Percentiles rank a stretch among this genome's conserved stretches.
These are phyloP conservation scores for Fratercula arctica DNA, from an alignment of 2,797 vertebrate genomes.

Conservation along the genomic window DNA sequence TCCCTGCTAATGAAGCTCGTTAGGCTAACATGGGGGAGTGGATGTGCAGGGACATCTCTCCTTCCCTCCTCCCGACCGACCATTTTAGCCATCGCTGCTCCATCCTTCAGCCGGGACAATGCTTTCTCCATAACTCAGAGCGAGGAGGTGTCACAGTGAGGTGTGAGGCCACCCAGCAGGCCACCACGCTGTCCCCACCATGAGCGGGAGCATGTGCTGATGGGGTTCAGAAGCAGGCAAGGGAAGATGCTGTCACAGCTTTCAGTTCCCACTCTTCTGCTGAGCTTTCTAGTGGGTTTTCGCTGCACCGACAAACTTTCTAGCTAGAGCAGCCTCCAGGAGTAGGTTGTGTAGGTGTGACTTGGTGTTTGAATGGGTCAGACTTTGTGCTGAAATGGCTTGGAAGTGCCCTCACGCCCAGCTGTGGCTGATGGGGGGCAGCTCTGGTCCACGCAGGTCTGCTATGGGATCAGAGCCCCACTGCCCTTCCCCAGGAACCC, in stretches of 20 bases:
- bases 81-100: neutral
- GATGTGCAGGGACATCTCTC: neutral
- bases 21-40: fast-evolving
- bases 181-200: fast-evolving
- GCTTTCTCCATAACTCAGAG: neutral
- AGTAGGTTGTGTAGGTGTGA: neutral
- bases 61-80: fast-evolving
- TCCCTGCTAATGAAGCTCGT: neutral
- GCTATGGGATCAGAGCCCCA: fast-evolving
- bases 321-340: neutral
- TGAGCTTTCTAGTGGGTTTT: neutral
- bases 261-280: neutral
- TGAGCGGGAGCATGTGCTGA: fast-evolving
- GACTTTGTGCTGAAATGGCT: neutral
- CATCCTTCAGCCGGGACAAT: neutral
- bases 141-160: fast-evolving
- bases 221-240: neutral
- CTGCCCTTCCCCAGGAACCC: neutral
- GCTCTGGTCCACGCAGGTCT: neutral
- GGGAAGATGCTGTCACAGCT: neutral
- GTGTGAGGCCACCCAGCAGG: neutral
- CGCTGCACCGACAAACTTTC: neutral
- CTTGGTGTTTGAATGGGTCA: neutral
- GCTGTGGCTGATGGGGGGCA: neutral
- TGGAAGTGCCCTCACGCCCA: neutral